Base-by-base conservation (phyloP, 2,113 vertebrate species). In the Hyperoodon ampullatus region DNA sequence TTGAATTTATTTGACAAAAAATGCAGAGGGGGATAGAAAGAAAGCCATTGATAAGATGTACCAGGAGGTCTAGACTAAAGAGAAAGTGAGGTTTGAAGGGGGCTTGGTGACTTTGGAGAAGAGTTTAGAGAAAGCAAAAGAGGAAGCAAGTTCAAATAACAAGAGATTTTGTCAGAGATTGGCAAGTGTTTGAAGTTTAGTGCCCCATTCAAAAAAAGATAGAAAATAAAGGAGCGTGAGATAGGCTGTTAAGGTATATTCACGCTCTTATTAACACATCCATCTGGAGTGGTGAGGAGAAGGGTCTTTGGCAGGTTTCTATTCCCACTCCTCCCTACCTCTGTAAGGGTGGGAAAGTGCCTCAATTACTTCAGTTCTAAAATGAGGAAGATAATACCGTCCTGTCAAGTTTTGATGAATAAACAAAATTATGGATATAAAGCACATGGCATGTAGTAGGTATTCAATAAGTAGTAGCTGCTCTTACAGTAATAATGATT, bases 351-450 rank as follows among this genome's bases (percentile, higher is more conserved):
- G 11, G 8, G 44, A 11, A 63, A 82, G 19, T 8, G 0, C 42
- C 50, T 28, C 63, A 13, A 10, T n/a, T 8, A n/a, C 24, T 85
- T 63, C 44, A 26, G 4, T 42, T 55, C 55, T 39, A 30, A 93
- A 77, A 53, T 33, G 33, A n/a, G 39, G 21, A 86, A 55, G 84
- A 63, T 53, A 65, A 88, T 19, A 35, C 7, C 18, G 65, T 58
- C 88, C 89, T 84, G 65, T 58, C 50, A 53, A 90, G 30, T 61
- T 84, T 23, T 55, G 77, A 93, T n/a, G 30, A 61, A n/a, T 63
- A 84, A 93, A 84, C 84, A 63, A 92, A 92, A 90, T 77, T 39
- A 33, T 15, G n/a, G 60, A 33, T 12, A 78, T 74, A 65, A 88
- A 90, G 28, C 53, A 58, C 3, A 23, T 42, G 12, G n/a, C 18